Evolutionary conservation across 2,113 vertebrate species (phyloP).

Genomic region (Antennarius striatus): DNA sequence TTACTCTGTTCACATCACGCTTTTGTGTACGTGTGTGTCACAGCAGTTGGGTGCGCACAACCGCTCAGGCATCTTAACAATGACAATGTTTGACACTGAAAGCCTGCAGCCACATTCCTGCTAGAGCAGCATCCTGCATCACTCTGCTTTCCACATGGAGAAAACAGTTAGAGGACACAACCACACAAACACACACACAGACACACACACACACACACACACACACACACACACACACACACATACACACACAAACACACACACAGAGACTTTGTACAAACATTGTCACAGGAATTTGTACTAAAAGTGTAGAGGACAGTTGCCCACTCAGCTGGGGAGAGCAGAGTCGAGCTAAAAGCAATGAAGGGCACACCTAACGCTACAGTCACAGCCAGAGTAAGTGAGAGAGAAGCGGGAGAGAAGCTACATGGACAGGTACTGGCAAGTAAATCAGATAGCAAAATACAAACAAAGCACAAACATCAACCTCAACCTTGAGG

Average conservation of each 20-base stretch:
- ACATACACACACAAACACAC: constrained; percentile 26
- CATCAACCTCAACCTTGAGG: constrained; percentile 50
- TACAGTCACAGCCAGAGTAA: constrained; percentile 5
- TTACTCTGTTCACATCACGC: constrained; percentile 1
- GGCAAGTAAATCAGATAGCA: constrained; percentile 44
- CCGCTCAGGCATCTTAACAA: constrained; percentile 61
- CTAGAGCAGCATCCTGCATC: constrained; percentile 64
- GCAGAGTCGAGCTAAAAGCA: constrained; percentile 57
- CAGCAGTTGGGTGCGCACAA: constrained; percentile 26
- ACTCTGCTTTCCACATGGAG: constrained; percentile 48
- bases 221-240: constrained; percentile 22
- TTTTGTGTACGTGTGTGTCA: constrained; percentile 31
- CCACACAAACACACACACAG: constrained; percentile 20
- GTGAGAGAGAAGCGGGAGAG: constrained; percentile 10
- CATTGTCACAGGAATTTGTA: constrained; percentile 60
- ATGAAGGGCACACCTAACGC: constrained; percentile 52
- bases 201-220: constrained; percentile 25
- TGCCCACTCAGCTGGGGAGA: constrained; percentile 62
- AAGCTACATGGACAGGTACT: constrained; percentile 40
- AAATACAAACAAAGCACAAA: constrained; percentile 34
- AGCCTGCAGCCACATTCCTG: constrained; percentile 71
- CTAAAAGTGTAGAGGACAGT: constrained; percentile 68
- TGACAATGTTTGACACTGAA: constrained; percentile 72
- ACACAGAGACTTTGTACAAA: constrained; percentile 34
- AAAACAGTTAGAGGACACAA: constrained; percentile 61